Conservation (phyloP, 1,140 invertebrate species). For the Saccostrea cuccullata region DNA sequence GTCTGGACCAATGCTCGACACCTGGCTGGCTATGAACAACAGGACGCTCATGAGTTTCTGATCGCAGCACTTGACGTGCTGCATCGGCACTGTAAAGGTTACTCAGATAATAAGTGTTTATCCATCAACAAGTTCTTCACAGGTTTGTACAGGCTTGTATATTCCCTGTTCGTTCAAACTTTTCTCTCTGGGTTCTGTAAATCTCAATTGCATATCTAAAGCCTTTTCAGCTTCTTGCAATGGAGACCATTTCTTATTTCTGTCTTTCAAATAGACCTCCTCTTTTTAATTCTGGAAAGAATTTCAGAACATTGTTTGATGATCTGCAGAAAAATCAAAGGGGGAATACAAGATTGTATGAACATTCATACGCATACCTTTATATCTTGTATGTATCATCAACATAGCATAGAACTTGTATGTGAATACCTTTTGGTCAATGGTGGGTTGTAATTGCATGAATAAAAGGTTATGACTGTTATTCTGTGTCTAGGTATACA, state of each 20-base stretch:
- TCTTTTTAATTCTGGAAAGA: not conserved
- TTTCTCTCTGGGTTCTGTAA: not conserved
- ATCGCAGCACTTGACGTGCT: conserved; percentile 95
- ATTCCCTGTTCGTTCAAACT: not conserved
- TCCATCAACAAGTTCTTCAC: conserved; percentile 52
- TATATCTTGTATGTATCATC: not conserved
- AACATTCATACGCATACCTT: conserved; percentile 17
- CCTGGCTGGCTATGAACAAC: conserved; percentile 97
- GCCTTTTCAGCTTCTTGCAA: too few relatives aligned
- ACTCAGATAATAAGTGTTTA: conserved; percentile 56
- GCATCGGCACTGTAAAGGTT: conserved; percentile 87
- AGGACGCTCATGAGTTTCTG: conserved; percentile 99
- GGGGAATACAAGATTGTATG: conserved; percentile 36
- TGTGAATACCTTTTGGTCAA: not conserved
- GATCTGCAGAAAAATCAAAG: not conserved
- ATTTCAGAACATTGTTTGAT: not conserved
- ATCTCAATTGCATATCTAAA: not conserved
- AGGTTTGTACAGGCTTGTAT: conserved; percentile 56
- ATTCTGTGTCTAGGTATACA: not conserved
- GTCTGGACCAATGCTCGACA: conserved; percentile 98
- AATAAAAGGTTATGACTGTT: not conserved
- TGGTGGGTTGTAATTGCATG: not conserved
- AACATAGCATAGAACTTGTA: not conserved
- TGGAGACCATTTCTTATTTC: not conserved
- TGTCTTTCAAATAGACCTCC: not conserved